Evolutionary conservation across 2,797 vertebrate genomes (phyloP), one percentile per base, ranked within the genome.

Genomic region (Hydrolagus colliei): DNA sequence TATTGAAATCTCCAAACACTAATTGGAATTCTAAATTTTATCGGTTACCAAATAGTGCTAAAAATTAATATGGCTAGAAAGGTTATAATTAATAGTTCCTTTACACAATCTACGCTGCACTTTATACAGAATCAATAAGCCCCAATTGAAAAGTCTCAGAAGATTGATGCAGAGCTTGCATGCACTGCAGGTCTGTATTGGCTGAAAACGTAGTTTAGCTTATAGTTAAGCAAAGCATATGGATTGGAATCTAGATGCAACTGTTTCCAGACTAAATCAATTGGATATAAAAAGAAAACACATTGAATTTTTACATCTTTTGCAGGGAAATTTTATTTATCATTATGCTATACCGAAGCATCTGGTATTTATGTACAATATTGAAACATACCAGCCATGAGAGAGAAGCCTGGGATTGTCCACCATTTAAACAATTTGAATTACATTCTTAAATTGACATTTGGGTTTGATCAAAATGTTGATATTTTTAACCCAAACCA

Each of bases 1-100:
- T 68, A 27, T 68, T 84, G 32, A 84, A 84, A 35, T 84, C 27
- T 35, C 65, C 18, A 71, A 84, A 71, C 32, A 84, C n/a, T 84
- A 84, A 52, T 84, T n/a, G 16, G 16, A 71, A 84, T 71, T 84
- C 65, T 71, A 71, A 84, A 35, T 84, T 52, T 41, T 27, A 68
- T 67, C 32, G 27, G 71, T n/a, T 2, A n/a, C 32, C 16, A 84
- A 71, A 41, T 13, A 20, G 16, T 18, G 4, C 18, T 41, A 14
- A 82, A 35, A 71, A 18, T 20, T 27, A 82, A 71, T 3, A 52
- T 20, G 52, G 18, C 4, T 20, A 71, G 32, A 84, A 84, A 84
- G 35, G 9, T 63, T 27, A 52, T 52, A 22, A 14, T 32, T 8
- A 8, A 32, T 32, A 67, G 18, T 41, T 71, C 79, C 12, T 68